Conservation (phyloP, 2,888 invertebrate species). For the Eupsilia transversa region DNA sequence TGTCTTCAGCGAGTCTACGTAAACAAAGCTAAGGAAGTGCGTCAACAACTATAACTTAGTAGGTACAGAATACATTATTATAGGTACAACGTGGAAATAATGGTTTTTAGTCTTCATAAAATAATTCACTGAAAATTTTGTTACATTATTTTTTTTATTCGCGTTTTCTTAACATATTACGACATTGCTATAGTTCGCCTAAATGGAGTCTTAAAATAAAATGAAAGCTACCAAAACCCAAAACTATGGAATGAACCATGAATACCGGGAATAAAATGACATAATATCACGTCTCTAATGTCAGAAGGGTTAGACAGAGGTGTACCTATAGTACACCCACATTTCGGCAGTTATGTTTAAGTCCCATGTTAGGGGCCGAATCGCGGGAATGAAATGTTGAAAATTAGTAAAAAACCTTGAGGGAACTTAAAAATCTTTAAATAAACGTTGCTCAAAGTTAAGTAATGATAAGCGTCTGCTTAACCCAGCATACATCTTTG, state of each 20-base stretch:
- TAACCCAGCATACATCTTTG: background rate
- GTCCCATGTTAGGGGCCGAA: background rate
- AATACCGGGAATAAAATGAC: background rate
- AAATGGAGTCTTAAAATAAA: background rate
- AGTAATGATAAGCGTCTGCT: background rate
- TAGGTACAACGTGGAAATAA: background rate
- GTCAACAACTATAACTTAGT: conserved; percentile 38
- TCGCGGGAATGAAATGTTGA: background rate
- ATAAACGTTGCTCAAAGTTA: background rate
- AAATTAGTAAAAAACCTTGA: background rate
- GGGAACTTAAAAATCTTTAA: background rate
- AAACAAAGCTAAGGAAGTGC: conserved; percentile 52
- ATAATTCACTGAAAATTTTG: background rate
- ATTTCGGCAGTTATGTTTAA: background rate
- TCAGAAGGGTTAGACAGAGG: background rate
- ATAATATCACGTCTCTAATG: background rate
- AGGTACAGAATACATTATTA: background rate
- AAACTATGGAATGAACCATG: background rate
- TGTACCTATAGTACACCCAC: background rate
- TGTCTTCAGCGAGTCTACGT: conserved; percentile 48
- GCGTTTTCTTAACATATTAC: background rate
- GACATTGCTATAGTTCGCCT: background rate
- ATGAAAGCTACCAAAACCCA: background rate
- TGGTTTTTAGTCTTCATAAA: background rate
- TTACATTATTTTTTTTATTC: too few relatives aligned